Evolutionary conservation across 1,140 invertebrate genomes (phyloP).

Genomic region (Zaprionus africanus): DNA sequence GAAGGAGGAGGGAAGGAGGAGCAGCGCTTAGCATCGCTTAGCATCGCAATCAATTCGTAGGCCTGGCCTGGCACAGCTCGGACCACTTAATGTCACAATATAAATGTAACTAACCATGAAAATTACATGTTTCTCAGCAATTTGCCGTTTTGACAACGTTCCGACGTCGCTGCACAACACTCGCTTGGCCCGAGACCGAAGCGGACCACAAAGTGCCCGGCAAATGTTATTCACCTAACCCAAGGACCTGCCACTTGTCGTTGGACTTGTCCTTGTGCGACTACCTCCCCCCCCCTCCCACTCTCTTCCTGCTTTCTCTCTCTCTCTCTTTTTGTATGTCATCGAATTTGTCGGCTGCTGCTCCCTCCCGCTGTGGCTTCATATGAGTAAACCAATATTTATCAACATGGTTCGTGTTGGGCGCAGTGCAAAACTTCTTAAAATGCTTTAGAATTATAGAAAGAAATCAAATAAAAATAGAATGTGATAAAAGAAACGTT

Average conservation of each 20-base stretch:
- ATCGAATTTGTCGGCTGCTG: not conserved
- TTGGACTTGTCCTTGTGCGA: conserved; percentile 32
- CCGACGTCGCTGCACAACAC: conserved; percentile 63
- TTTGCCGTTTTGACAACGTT: conserved; percentile 74
- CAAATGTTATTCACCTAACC: conserved; percentile 13
- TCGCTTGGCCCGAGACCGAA: conserved; percentile 3
- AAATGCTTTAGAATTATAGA: conserved; percentile 74
- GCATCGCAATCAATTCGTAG: conserved; percentile 77
- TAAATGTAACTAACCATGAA: conserved; percentile 83
- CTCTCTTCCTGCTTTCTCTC: not conserved
- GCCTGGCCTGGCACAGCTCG: conserved; percentile 32
- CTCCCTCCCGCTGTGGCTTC: not conserved
- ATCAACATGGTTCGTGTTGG: conserved; percentile 78
- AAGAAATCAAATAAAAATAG: conserved; percentile 72
- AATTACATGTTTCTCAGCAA: conserved; percentile 82
- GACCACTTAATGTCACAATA: conserved; percentile 82
- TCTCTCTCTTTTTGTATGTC: not conserved
- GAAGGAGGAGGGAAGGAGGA: not conserved
- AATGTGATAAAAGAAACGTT: conserved; percentile 61
- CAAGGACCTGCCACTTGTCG: conserved; percentile 41
- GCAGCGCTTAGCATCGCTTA: conserved; percentile 29
- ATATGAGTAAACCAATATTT: conserved; percentile 72
- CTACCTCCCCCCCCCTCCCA: not conserved
- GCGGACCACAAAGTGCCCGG: conserved; percentile 8
- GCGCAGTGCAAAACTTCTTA: conserved; percentile 73